These are phyloP conservation scores for Dolichallabes microphthalmus DNA, from an alignment of 2,113 vertebrate species.

Conservation along the genomic window DNA sequence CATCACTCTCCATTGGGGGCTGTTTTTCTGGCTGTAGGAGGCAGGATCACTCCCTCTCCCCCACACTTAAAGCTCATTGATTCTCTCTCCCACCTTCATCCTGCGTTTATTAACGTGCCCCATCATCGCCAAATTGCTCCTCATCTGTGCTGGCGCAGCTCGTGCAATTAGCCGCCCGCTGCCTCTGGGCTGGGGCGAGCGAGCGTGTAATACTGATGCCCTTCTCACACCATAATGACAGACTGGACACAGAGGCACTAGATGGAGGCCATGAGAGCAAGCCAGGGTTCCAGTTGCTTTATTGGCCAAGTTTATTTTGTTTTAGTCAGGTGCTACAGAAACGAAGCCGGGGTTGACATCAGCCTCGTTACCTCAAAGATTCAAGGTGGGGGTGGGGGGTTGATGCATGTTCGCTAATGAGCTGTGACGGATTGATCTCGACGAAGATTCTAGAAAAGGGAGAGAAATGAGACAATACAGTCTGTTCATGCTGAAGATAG, in stretches of 20 bases:
- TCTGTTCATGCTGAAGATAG: constrained; percentile 2
- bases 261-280: background rate
- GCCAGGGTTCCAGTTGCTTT: constrained; percentile 3
- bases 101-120: constrained; percentile 61
- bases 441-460: constrained; percentile 25
- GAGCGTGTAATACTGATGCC: constrained; percentile 55
- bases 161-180: constrained; percentile 55
- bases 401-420: constrained; percentile 35
- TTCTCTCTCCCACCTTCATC: constrained; percentile 46
- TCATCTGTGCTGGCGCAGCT: constrained; percentile 64
- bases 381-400: background rate
- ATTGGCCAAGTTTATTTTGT: background rate
- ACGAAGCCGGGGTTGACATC: background rate
- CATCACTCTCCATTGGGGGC: constrained; percentile 58
- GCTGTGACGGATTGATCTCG: constrained; percentile 55
- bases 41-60: constrained; percentile 53
- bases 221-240: constrained; percentile 34
- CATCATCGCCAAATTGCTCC: constrained; percentile 65
- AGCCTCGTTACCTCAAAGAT: constrained; percentile 19
- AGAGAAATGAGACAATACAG: background rate
- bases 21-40: constrained; percentile 53
- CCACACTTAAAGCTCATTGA: constrained; percentile 52
- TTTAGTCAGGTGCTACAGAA: constrained; percentile 26
- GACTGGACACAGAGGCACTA: constrained; percentile 43
- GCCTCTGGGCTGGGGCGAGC: constrained; percentile 46